Evolutionary conservation across 2,888 invertebrate genomes (phyloP), one percentile per base, ranked within the genome.

Genomic region (Phasia obesa): DNA sequence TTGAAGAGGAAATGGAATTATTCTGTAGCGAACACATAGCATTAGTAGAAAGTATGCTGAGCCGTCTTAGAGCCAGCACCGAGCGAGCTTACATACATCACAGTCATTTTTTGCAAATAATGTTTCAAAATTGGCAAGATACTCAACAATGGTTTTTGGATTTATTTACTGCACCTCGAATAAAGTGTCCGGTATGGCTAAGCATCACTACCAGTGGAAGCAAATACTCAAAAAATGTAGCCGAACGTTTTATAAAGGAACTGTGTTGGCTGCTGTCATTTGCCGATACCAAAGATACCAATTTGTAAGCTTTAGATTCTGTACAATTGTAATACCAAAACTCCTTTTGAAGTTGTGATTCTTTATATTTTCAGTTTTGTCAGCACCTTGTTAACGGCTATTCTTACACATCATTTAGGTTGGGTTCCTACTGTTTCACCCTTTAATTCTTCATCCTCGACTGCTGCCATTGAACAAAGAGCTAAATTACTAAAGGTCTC

Each of bases 331-430:
- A 51, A n/a, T 42, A 25, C 44, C 1, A 19, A 25, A 55, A 25
- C 7, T 11, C 15, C 4, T 0, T 64, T n/a, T 27, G 7, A 35
- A 35, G 35, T 35, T 35, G 11, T 23, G 2, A 19, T 44, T 75
- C 85, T 84, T 80, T 87, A 85, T 87, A 87, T 86, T 94, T 94
- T 84, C 93, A 98, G 98, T 92, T 98, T 98, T 91, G 93, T 98
- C 88, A 97, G 97, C 90, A 97, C 97, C 21, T 93, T 98, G 84
- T 91, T 98, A 67, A 98, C 97, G 6, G 96, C 97, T 83, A 95
- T 97, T 59, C 92, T 98, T 69, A 97, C 97, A 0, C 95, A 97
- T 91, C 98, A 98, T 90, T 93, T 98, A 47, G 97, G 97, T 19
- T 98, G 98, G 98, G 97, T 97, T 74, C 94, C 95, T 35, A 96